Evolutionary conservation across 2,888 invertebrate genomes (phyloP).

Genomic region (Athetis lepigone): DNA sequence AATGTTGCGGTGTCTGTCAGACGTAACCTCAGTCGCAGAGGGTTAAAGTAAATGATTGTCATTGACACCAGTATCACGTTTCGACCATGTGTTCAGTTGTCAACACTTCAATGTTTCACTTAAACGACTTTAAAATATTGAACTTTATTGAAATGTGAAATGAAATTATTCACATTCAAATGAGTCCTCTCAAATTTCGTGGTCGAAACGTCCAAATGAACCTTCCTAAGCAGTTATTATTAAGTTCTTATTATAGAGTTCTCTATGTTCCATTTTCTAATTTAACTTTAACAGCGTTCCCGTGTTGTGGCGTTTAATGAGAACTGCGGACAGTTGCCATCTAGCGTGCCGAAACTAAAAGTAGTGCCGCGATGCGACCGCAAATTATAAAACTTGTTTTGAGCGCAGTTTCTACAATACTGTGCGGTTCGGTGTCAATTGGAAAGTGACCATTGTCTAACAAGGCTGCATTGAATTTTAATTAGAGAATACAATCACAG

Average conservation of each 20-base stretch:
- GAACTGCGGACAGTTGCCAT: slow-evolving; percentile 62
- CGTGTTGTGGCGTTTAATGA: slow-evolving; percentile 67
- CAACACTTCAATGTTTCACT: too few species aligned
- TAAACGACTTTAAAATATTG: not conserved
- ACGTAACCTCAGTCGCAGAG: too few species aligned
- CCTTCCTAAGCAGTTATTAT: not conserved
- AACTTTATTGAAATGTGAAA: not conserved
- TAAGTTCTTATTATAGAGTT: slow-evolving; percentile 11
- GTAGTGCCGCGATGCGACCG: slow-evolving; percentile 60
- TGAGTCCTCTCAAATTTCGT: not conserved
- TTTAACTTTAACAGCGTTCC: slow-evolving; percentile 60
- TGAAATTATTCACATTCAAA: too few species aligned
- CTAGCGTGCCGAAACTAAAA: slow-evolving; percentile 63
- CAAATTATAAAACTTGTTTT: slow-evolving; percentile 77
- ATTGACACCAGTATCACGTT: too few species aligned
- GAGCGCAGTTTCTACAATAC: slow-evolving; percentile 62
- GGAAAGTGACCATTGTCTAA: slow-evolving; percentile 68
- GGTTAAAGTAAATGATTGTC: too few species aligned
- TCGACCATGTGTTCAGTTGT: not conserved
- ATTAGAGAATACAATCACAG: too few species aligned
- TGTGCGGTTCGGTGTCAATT: slow-evolving; percentile 66
- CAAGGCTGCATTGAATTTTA: slow-evolving; percentile 63
- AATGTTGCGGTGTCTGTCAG: too few species aligned
- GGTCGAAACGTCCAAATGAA: not conserved
- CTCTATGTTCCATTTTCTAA: slow-evolving; percentile 41